Evolutionary conservation across 92 coral and sea anemone genomes (phyloP).

Genomic region (Pocillopora grandis): DNA sequence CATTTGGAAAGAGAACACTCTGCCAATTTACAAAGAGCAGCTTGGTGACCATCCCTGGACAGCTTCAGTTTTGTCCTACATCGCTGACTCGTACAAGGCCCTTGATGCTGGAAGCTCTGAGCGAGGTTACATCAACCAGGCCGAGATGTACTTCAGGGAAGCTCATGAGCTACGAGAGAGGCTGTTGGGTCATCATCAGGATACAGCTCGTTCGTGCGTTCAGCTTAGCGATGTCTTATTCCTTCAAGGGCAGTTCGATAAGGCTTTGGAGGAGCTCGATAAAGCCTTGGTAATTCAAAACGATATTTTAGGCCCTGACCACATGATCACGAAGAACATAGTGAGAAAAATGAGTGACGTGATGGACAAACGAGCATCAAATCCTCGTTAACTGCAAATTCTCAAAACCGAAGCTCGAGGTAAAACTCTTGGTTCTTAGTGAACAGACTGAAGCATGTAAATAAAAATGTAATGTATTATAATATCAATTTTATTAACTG

Average conservation of each 20-base stretch:
- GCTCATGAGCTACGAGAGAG: not conserved
- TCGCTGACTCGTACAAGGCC: conserved; percentile 6
- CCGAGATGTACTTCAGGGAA: not conserved
- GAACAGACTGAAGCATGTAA: no score
- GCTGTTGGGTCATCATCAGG: conserved; percentile 9
- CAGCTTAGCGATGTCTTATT: not conserved
- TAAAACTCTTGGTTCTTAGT: no score
- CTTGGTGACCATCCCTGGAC: conserved; percentile 34
- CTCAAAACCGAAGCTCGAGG: no score
- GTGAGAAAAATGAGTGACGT: not conserved
- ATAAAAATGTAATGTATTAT: no score
- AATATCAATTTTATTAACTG: no score
- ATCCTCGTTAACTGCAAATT: no score
- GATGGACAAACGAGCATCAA: not conserved
- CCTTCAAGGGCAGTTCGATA: not conserved
- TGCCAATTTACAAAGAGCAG: conserved; percentile 11
- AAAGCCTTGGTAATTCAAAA: conserved; percentile 9
- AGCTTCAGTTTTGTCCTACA: conserved; percentile 1
- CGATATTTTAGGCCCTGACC: not conserved
- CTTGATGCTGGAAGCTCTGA: not conserved
- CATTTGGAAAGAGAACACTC: conserved; percentile 7
- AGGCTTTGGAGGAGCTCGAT: conserved; percentile 6
- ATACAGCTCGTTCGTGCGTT: conserved; percentile 26
- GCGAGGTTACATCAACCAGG: not conserved
- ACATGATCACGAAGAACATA: not conserved